Base-by-base conservation (phyloP, 2,888 invertebrate species). In the Brachyptera putata region DNA sequence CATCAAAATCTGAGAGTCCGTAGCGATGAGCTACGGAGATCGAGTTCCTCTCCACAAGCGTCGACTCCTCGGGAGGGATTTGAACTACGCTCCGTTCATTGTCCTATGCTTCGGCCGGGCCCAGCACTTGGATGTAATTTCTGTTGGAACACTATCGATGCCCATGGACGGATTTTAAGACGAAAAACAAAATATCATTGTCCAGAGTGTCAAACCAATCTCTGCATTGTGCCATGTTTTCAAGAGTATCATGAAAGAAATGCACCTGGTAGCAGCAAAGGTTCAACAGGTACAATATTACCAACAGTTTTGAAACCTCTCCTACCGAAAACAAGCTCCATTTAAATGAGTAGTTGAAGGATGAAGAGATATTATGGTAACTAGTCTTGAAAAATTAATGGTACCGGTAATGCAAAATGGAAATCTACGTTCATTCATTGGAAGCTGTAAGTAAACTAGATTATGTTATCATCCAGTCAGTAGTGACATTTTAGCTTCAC, bases 111-210 rank as follows among this genome's bases (percentile, higher is more conserved):
- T 55, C 79, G 92, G 57, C 85, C 87, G 7, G 92, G 92, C 0
- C 91, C 92, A 3, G 91, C 91, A 1, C 76, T 92, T 64, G 89
- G 91, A 67, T 92, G 92, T 75, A 91, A 91, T 76, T 91, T 86
- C 73, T 92, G 92, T 76, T 92, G 92, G 92, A 92, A 92, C 73
- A 91, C 91, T 0, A 88, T 91, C 48, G 91, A 92, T 73, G 84
- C 83, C 48, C 86, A 87, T 75, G 90, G 90, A 36, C 78, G 91
- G 65, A 91, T 91, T 69, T 77, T 91, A 56, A 81, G 92, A 48
- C 81, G 91, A 62, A 92, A 92, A 77, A 92, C 92, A 1, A 91
- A 92, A 74, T 92, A 91, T 74, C 90, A 91, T 71, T 92, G 92
- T 76, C 91, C 91, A 0, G 91, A 92, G 73, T 92, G 92, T 74